Conservation (phyloP, 2,113 vertebrate species). For the Tricholaema leucomelas region DNA sequence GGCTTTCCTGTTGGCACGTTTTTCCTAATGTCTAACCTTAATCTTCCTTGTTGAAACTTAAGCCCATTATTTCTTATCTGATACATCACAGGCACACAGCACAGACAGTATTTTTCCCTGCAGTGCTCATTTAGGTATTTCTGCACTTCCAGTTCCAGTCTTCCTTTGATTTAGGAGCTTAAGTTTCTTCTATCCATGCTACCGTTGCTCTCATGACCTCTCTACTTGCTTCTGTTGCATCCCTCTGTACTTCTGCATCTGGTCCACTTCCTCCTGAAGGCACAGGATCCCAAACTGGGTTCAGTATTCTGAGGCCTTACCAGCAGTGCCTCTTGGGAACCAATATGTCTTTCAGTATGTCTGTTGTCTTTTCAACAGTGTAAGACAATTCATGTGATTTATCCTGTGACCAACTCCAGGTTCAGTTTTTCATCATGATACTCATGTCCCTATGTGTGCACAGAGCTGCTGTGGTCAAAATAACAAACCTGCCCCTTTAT, state of each 20-base stretch:
- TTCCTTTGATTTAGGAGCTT: not conserved
- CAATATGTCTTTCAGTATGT: not conserved
- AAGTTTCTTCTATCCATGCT: not conserved
- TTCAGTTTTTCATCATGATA: fast-evolving
- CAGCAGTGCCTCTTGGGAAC: not conserved
- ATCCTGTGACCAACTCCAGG: not conserved
- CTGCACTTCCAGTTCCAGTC: not conserved
- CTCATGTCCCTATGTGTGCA: not conserved
- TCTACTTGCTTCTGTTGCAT: not conserved
- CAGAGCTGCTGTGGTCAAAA: not conserved
- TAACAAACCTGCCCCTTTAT: not conserved
- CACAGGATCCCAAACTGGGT: not conserved
- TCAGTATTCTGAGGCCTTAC: not conserved
- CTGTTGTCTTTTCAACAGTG: not conserved
- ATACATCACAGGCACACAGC: not conserved
- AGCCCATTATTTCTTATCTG: not conserved
- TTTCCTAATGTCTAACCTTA: not conserved
- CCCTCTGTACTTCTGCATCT: not conserved
- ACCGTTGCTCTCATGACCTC: not conserved
- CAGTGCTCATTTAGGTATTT: not conserved
- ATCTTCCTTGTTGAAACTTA: slow-evolving; percentile 1
- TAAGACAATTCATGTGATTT: not conserved
- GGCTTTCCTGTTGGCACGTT: fast-evolving
- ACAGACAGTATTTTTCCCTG: not conserved
- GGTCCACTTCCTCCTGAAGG: not conserved